These are phyloP conservation scores for Drosophila funebris DNA, from an alignment of 1,140 invertebrate species.

Conservation along the genomic window DNA sequence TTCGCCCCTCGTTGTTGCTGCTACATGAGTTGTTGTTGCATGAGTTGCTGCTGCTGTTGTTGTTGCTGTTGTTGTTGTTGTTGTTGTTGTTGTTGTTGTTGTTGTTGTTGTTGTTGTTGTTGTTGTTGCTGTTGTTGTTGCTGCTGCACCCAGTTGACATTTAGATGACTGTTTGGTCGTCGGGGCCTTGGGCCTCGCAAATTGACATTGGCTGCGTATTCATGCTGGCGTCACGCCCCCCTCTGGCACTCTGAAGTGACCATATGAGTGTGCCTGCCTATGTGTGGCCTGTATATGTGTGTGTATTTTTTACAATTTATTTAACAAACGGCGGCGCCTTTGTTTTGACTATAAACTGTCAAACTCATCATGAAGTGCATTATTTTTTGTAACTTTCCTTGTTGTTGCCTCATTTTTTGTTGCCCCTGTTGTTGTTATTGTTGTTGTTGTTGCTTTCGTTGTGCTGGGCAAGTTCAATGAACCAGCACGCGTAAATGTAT, in stretches of 20 bases:
- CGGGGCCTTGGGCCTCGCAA: constrained; percentile 57
- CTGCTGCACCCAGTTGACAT: constrained; percentile 70
- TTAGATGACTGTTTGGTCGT: constrained; percentile 45
- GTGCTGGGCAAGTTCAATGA: constrained; percentile 32
- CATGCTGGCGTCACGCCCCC: constrained; percentile 32
- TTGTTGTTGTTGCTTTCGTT: not conserved
- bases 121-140: constrained; percentile 20
- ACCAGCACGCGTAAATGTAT: constrained; percentile 1
- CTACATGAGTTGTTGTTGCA: not conserved
- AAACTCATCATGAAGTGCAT: constrained; percentile 58
- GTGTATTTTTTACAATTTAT: constrained; percentile 53
- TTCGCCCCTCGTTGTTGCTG: not conserved
- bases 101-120: not conserved
- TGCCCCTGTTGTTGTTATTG: constrained; percentile 3
- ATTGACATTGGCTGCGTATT: constrained; percentile 68
- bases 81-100: not conserved
- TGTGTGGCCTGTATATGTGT: not conserved
- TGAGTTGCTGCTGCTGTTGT: not conserved
- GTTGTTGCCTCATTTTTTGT: not conserved
- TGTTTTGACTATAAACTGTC: constrained; percentile 65
- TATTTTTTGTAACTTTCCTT: constrained; percentile 26
- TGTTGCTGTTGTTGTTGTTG: not conserved
- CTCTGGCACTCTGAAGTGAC: not conserved
- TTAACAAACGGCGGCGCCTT: constrained; percentile 64
- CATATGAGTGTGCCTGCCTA: not conserved